phyloP scores from a whole-genome alignment of 2,113 vertebrate species.

The Leiothrix lutea region DNA sequence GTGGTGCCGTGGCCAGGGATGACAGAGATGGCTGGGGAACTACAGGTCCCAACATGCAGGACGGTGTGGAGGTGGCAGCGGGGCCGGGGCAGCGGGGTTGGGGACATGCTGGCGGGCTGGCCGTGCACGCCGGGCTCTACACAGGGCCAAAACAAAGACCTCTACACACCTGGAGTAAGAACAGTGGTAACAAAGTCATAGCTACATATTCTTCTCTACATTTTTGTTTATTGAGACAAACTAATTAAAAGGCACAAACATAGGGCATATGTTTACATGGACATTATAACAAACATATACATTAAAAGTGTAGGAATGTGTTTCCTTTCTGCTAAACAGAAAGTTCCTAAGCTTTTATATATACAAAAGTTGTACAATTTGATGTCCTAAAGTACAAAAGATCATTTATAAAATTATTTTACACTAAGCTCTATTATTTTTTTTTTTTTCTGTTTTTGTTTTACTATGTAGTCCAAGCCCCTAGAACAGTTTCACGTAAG shows the following conservation, averaged over 20 bases:
- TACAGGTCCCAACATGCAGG: conserved; percentile 13
- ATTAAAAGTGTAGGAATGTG: conserved; percentile 99
- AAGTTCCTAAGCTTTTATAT: conserved; percentile 95
- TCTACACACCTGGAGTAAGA: conserved; percentile 65
- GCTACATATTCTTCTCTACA: conserved; percentile 84
- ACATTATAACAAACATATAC: conserved; percentile 97
- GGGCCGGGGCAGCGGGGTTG: neutral
- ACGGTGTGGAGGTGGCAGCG: neutral
- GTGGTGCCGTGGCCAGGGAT: neutral
- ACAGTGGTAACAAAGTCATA: conserved; percentile 79
- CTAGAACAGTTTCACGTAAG: conserved; percentile 91
- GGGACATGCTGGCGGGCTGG: neutral
- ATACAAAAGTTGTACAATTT: conserved; percentile 99
- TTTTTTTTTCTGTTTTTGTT: conserved; percentile 71
- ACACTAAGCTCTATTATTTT: conserved; percentile 90
- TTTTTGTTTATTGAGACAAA: conserved; percentile 99
- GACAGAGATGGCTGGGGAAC: neutral
- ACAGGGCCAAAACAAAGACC: conserved; percentile 62
- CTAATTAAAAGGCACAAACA: conserved; percentile 99
- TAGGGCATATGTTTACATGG: conserved; percentile 97
- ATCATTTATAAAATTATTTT: conserved; percentile 99
- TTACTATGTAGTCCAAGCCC: conserved; percentile 89
- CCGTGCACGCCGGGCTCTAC: conserved; percentile 64
- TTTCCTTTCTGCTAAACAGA: conserved; percentile 98
- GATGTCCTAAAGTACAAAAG: conserved; percentile 99